These are phyloP conservation scores for Chondrilla cf. caribensis DNA, from an alignment of 37 sponge, comb jelly and placozoan species.

Conservation along the genomic window DNA sequence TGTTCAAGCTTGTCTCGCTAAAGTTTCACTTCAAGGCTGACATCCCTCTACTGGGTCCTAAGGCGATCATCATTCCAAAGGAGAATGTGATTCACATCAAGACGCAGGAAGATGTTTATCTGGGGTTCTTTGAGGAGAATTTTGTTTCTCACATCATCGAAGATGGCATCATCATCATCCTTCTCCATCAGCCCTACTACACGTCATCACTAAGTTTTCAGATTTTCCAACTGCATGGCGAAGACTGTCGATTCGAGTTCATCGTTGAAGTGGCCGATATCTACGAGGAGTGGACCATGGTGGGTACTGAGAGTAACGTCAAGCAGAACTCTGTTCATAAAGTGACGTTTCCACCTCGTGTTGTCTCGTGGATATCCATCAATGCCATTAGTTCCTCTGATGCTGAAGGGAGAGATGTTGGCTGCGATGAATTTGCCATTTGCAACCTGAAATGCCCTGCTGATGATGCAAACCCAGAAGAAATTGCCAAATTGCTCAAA, in stretches of 20 bases:
- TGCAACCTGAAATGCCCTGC: not conserved
- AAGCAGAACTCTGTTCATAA: conserved; percentile 1
- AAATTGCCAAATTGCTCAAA: not conserved
- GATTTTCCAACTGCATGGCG: not conserved
- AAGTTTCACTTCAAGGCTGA: conserved; percentile 5
- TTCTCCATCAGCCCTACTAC: conserved; percentile 15
- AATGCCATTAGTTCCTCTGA: conserved; percentile 9
- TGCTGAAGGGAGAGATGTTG: not conserved
- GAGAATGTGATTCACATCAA: not conserved
- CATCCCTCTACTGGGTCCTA: not conserved
- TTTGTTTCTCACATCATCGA: conserved; percentile 28
- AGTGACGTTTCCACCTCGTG: not conserved
- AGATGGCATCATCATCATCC: conserved; percentile 24
- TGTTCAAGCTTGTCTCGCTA: conserved; percentile 23
- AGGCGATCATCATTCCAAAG: conserved; percentile 5
- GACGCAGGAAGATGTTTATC: conserved; percentile 18
- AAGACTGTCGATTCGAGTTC: conserved; percentile 23
- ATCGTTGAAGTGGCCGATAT: conserved; percentile 13
- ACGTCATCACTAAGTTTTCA: conserved; percentile 2
- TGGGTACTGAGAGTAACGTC: not conserved
- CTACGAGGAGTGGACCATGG: conserved; percentile 22
- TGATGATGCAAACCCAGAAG: not conserved
- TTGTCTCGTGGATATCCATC: conserved; percentile 25
- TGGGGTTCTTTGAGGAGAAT: conserved; percentile 17
- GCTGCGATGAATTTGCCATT: conserved; percentile 21